phyloP scores from a whole-genome alignment of 2,113 vertebrate genomes.

The Anoplopoma fimbria region DNA sequence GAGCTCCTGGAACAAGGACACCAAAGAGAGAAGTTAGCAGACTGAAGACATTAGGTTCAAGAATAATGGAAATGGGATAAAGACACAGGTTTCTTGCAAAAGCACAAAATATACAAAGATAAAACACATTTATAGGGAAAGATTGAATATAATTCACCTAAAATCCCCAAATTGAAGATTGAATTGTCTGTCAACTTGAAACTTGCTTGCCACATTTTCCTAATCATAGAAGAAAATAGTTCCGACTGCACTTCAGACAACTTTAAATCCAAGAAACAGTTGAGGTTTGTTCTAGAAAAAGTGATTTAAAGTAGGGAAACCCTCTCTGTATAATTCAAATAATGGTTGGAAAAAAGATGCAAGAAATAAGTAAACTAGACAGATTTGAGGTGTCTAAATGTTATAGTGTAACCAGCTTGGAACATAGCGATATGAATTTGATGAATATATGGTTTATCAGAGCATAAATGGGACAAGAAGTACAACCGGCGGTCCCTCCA shows the following conservation, averaged over 20 bases:
- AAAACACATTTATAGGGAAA: neutral
- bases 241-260: neutral
- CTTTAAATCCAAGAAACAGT: neutral
- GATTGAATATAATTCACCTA: neutral
- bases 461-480: too few relatives aligned
- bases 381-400: neutral
- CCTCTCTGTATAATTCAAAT: neutral
- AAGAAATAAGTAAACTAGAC: neutral
- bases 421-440: too few relatives aligned
- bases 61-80: neutral
- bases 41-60: accelerated
- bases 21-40: neutral
- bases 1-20: conserved; percentile 81
- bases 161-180: neutral
- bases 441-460: too few relatives aligned
- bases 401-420: neutral
- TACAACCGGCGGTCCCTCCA: too few relatives aligned
- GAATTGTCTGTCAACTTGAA: neutral
- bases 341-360: neutral
- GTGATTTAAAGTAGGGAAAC: neutral
- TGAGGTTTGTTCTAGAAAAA: neutral
- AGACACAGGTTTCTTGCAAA: neutral
- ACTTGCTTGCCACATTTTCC: neutral
- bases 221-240: too few relatives aligned
- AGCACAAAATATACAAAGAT: neutral